Evolutionary conservation across 2,888 invertebrate genomes (phyloP), one percentile per base, ranked within the genome.

Genomic region (Hyposoter dolosus): DNA sequence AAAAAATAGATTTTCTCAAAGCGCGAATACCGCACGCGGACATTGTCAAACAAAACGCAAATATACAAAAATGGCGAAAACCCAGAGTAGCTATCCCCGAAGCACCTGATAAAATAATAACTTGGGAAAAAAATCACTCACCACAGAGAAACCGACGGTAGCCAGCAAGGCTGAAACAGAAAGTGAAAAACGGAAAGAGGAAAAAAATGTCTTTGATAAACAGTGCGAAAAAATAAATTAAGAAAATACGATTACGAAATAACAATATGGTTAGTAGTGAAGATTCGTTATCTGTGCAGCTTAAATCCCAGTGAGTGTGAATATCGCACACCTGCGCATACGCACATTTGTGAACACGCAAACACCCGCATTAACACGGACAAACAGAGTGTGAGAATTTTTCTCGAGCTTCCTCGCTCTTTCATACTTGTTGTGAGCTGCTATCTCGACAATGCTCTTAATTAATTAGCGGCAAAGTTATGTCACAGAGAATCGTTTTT

Each of bases 381-480:
- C 60, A 60, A 60, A 66, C 71, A 65, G 77, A 82, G 82, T 89
- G 88, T 89, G 89, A 86, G 89, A 90, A 90, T 83, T 86, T 85
- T 82, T 84, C 86, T 72, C 78, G 77, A 71, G 75, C 82, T 82
- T 82, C 66, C 43, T 71, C 72, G 77, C 79, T 85, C 85, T 88
- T 87, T 87, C 89, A 88, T 79, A 53, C 83, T 82, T 15, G 15
- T 78, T 82, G 78, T 71, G 78, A 69, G 69, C 69, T 47, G 71
- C 89, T 84, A 86, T 74, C 87, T 85, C 87, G 90, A 93, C 93
- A 93, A 93, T 93, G 92, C 91, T 89, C 90, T 89, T 93, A 92
- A 93, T 93, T 93, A 93, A 93, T 93, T 92, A 93, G 89, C 90
- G 88, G 91, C 91, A 92, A 93, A 92, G 93, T 93, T 93, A 93